These are phyloP conservation scores for Glaucopsyche alexis DNA, from an alignment of 2,888 invertebrate genomes.

Conservation along the genomic window DNA sequence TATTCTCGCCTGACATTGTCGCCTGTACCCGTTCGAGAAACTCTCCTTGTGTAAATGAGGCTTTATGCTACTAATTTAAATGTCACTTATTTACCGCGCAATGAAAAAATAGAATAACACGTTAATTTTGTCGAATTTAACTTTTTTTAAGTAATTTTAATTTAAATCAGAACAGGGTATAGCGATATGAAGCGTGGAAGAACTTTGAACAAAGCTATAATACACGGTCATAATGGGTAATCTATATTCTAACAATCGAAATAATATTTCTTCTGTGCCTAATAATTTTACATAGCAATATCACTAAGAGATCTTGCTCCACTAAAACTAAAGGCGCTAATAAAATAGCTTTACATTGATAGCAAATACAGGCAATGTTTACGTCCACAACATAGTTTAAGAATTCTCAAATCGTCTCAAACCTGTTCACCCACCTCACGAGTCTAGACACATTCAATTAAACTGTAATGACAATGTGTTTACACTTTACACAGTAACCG, in stretches of 20 bases:
- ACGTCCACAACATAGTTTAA: conserved; percentile 22
- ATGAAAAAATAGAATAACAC: no score
- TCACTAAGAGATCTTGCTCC: background rate
- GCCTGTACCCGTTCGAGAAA: no score
- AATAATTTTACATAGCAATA: conserved; percentile 1
- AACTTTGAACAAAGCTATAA: background rate
- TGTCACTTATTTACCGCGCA: no score
- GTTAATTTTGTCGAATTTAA: no score
- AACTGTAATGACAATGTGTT: background rate
- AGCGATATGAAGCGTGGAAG: conserved; percentile 5
- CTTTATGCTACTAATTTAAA: no score
- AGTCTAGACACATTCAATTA: conserved; percentile 15
- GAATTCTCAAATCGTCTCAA: conserved; percentile 30
- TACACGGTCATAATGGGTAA: background rate
- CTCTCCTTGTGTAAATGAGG: no score
- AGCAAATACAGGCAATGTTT: conserved; percentile 21
- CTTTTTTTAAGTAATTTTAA: no score
- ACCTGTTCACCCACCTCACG: conserved; percentile 28
- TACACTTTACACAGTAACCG: background rate
- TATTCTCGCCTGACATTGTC: no score
- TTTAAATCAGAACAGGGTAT: background rate
- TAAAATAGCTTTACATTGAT: conserved; percentile 10
- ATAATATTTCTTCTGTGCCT: background rate
- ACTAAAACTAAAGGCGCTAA: conserved; percentile 15
- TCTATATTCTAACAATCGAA: background rate